Percentiles rank a stretch among this genome's conserved stretches.
phyloP scores from a whole-genome alignment of 2,888 invertebrate genomes.

The Lasioglossum figueresi region DNA sequence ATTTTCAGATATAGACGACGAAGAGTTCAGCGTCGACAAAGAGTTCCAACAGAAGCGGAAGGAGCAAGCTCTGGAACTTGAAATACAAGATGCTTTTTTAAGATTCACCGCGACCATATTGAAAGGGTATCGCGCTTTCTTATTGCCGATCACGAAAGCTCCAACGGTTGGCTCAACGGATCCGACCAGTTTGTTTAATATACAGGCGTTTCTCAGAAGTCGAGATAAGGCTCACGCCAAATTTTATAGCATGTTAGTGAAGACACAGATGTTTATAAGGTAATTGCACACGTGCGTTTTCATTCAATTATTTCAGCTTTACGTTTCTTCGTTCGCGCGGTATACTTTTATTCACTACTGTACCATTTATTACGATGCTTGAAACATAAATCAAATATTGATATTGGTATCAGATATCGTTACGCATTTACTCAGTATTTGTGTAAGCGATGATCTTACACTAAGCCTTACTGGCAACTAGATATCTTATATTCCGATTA shows the following conservation, averaged over 20 bases:
- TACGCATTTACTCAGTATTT: neutral
- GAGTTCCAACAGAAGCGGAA: conserved; percentile 82
- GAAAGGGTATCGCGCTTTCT: conserved; percentile 94
- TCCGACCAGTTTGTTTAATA: conserved; percentile 96
- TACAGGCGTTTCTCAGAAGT: conserved; percentile 94
- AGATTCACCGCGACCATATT: conserved; percentile 97
- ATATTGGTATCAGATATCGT: neutral
- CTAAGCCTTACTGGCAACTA: neutral
- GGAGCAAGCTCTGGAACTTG: conserved; percentile 93
- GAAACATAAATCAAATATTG: neutral
- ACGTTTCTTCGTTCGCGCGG: neutral
- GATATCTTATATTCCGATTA: neutral
- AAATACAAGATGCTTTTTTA: conserved; percentile 98
- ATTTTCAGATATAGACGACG: conserved; percentile 74
- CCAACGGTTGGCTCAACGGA: conserved; percentile 98
- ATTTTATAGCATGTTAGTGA: conserved; percentile 95
- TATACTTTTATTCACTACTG: neutral
- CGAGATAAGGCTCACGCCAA: conserved; percentile 95
- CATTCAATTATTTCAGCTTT: neutral
- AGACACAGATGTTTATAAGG: conserved; percentile 97
- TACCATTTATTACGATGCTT: neutral
- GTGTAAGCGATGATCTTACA: neutral
- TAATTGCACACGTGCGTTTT: conserved; percentile 50
- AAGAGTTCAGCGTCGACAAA: conserved; percentile 81
- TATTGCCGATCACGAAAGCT: conserved; percentile 96